Evolutionary conservation across 1,140 invertebrate genomes (phyloP).

Genomic region (Drosophila rufa): DNA sequence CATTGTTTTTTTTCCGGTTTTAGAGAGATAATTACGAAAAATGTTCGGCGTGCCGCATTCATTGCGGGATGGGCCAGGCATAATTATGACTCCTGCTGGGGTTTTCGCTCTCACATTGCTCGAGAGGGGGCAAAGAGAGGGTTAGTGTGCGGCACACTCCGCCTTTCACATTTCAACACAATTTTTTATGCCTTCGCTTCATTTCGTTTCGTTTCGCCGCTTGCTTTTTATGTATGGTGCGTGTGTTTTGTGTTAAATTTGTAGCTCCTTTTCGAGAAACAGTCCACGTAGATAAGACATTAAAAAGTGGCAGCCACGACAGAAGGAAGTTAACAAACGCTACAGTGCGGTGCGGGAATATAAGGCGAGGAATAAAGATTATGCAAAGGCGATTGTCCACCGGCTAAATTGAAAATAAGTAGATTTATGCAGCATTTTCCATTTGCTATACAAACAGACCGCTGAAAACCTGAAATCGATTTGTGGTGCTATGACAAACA

Average conservation of each 20-base stretch:
- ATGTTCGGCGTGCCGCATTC: conserved; percentile 70
- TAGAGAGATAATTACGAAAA: conserved; percentile 80
- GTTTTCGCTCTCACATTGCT: not conserved
- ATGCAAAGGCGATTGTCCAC: conserved; percentile 27
- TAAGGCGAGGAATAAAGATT: not conserved
- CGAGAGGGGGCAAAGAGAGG: conserved; percentile 12
- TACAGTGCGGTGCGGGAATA: conserved; percentile 5
- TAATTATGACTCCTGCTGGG: conserved; percentile 67
- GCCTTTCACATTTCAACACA: conserved; percentile 41
- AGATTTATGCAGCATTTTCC: conserved; percentile 58
- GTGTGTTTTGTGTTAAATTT: conserved; percentile 73
- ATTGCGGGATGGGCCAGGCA: conserved; percentile 61
- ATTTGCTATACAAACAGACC: conserved; percentile 75
- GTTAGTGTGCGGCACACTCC: conserved; percentile 19
- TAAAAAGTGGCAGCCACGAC: conserved; percentile 66
- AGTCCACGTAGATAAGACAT: conserved; percentile 71
- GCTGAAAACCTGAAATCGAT: conserved; percentile 13
- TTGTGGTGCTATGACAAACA: conserved; percentile 40
- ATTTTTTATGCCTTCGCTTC: conserved; percentile 40
- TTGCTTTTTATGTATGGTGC: conserved; percentile 77
- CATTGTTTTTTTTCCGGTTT: conserved; percentile 61
- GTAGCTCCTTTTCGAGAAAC: conserved; percentile 66
- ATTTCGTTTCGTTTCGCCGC: conserved; percentile 39
- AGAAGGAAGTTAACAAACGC: conserved; percentile 5
- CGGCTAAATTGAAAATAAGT: conserved; percentile 9